Percentiles rank a stretch among this genome's conserved stretches.
These are phyloP conservation scores for Spea bombifrons DNA, from an alignment of 2,113 vertebrate genomes.

Conservation along the genomic window DNA sequence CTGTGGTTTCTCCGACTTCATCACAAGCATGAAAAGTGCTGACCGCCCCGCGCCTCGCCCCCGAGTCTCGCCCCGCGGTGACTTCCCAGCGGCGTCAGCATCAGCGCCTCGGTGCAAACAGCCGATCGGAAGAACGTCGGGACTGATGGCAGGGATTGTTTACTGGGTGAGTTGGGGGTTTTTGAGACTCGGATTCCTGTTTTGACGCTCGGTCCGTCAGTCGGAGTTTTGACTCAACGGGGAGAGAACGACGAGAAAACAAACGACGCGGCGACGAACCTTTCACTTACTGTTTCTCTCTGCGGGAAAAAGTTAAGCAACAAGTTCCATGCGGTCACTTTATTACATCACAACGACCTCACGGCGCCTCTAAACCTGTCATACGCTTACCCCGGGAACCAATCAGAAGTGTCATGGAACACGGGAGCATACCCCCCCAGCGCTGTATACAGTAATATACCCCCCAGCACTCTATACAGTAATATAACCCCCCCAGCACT, in stretches of 20 bases:
- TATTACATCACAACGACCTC: too few relatives aligned
- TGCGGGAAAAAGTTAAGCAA: too few relatives aligned
- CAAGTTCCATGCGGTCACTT: too few relatives aligned
- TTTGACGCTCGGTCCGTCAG: background rate
- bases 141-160: background rate
- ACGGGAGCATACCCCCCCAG: too few relatives aligned
- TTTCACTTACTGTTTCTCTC: too few relatives aligned
- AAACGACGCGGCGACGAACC: too few relatives aligned
- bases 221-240: background rate
- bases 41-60: background rate
- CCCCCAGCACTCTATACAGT: too few relatives aligned
- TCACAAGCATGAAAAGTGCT: background rate
- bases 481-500: too few relatives aligned
- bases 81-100: background rate
- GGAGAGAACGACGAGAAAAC: background rate
- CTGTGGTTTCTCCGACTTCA: background rate
- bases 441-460: too few relatives aligned
- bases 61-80: background rate
- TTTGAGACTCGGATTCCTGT: background rate
- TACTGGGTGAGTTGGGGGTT: background rate
- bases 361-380: too few relatives aligned
- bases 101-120: background rate
- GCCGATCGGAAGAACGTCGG: background rate
- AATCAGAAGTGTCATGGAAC: too few relatives aligned
- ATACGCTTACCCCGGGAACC: too few relatives aligned